Base-by-base conservation (phyloP, 2,888 invertebrate genomes). In the Tromatobia lineatoria region DNA sequence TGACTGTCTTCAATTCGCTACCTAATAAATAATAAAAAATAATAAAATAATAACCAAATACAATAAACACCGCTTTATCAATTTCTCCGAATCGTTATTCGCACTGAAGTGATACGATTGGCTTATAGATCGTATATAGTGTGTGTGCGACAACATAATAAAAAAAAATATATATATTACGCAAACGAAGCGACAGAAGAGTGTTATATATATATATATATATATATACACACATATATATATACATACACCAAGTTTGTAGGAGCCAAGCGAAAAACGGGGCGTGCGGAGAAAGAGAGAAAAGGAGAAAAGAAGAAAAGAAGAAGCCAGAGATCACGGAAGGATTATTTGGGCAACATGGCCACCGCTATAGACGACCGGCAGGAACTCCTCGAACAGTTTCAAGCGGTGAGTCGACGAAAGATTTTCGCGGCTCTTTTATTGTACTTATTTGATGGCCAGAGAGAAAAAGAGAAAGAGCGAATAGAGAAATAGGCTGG, bases 341-440 rank as follows among this genome's bases (percentile, higher is more conserved):
- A 90, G 91, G 90, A 90, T 89, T 88, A 89, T 90, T 88, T 88
- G 88, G 88, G 73, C 92, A 93, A 93, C 91, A 93, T 93, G 93
- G 93, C 93, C 90, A 93, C 93, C 88, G 87, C 92, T 88, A 91
- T 92, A 88, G 93, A 93, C 91, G 93, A 93, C 90, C 93, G 92
- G 90, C 93, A 93, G 90, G 93, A 93, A 86, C 89, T 93, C 86
- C 88, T 93, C 83, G 93, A 93, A 85, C 91, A 93, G 80, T 93
- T 93, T 85, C 91, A 90, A 87, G 90, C 91, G 88, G 93, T 93
- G 84, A 92, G 93, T 91, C 38, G 13, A 18, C 23, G 18, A 18
- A 20, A 18, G 10, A 42, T 57, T 42, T 57, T 57, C 29, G 52
- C 34, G 52, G 29, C 2, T 29, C 15, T 74, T 61, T 34, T 34